phyloP scores from a whole-genome alignment of 1,140 invertebrate species.

The Hermetia illucens region DNA sequence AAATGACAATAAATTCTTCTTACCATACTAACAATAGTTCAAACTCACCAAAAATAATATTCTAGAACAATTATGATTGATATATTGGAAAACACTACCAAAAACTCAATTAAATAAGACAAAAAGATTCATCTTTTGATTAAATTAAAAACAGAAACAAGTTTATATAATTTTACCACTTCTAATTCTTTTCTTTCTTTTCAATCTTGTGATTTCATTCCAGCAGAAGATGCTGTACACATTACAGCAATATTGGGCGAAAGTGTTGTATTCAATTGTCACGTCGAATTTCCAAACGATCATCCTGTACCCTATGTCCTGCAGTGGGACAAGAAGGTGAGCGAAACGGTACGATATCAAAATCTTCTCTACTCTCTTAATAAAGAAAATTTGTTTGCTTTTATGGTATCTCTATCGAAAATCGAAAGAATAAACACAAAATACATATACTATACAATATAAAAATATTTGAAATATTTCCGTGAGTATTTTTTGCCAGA shows the following conservation, averaged over 20 bases:
- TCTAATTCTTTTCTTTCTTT: slow-evolving; percentile 7
- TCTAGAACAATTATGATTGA: no score
- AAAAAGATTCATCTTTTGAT: no score
- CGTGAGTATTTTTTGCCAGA: not conserved
- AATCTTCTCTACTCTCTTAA: slow-evolving; percentile 47
- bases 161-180: slow-evolving; percentile 1
- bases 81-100: no score
- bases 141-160: no score
- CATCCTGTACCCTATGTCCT: slow-evolving; percentile 90
- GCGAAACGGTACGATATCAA: slow-evolving; percentile 74
- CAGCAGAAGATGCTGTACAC: slow-evolving; percentile 79
- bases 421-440: no score
- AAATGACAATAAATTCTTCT: no score
- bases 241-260: slow-evolving; percentile 91
- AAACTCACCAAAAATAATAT: no score
- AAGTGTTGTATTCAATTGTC: slow-evolving; percentile 91
- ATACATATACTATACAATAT: slow-evolving; percentile 7
- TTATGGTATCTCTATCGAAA: slow-evolving; percentile 8
- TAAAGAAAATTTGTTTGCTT: slow-evolving; percentile 5
- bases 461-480: not conserved
- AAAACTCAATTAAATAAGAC: no score
- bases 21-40: no score
- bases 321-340: slow-evolving; percentile 97
- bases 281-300: slow-evolving; percentile 87
- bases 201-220: no score